These are phyloP conservation scores for Rutpela maculata DNA, from an alignment of 2,888 invertebrate species.

Conservation along the genomic window DNA sequence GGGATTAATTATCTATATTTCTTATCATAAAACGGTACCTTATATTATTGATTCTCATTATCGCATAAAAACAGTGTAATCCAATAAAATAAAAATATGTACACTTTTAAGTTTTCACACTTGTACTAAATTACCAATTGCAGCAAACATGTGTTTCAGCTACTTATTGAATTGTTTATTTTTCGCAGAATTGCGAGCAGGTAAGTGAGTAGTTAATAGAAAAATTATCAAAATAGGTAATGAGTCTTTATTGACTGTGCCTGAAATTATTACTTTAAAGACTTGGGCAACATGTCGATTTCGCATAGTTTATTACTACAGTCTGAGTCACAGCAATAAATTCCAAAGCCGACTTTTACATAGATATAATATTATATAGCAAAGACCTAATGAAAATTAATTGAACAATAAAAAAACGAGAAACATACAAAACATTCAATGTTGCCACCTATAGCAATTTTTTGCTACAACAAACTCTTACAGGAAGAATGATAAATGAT, in stretches of 20 bases:
- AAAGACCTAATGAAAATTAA: too few relatives aligned
- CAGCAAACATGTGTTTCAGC: slow-evolving; percentile 47
- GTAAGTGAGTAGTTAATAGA: slow-evolving; percentile 5
- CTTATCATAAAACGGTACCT: neutral
- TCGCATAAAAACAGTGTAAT: slow-evolving; percentile 24
- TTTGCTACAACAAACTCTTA: too few relatives aligned
- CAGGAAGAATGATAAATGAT: too few relatives aligned
- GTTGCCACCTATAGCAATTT: too few relatives aligned
- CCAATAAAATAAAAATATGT: slow-evolving; percentile 17
- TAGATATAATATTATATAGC: too few relatives aligned
- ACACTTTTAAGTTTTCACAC: slow-evolving; percentile 40
- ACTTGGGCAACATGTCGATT: neutral
- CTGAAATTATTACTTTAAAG: neutral
- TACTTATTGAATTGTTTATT: slow-evolving; percentile 49
- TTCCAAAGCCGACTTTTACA: too few relatives aligned
- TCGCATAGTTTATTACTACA: too few relatives aligned
- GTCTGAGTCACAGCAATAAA: too few relatives aligned
- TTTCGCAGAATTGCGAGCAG: slow-evolving; percentile 31
- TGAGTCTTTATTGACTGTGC: too few relatives aligned
- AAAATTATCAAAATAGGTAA: neutral
- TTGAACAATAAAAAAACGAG: too few relatives aligned
- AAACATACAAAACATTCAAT: too few relatives aligned
- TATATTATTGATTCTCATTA: neutral
- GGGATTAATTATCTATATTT: neutral
- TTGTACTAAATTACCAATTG: neutral